These are phyloP conservation scores for Craterocephalus amniculus DNA, from an alignment of 2,797 vertebrate genomes.

Conservation along the genomic window DNA sequence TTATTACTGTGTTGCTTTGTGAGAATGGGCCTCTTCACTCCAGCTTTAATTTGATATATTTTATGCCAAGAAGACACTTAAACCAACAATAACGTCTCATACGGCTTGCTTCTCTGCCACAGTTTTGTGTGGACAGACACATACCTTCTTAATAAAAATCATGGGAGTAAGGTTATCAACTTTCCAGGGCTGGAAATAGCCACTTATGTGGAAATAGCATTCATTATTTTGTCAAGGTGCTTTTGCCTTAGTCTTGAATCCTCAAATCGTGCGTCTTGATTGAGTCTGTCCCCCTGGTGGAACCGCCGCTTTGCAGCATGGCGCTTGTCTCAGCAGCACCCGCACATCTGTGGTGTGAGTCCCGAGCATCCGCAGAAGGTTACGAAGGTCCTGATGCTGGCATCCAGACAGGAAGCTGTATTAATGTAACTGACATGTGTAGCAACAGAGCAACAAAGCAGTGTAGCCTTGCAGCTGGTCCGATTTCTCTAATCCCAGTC, in stretches of 20 bases:
- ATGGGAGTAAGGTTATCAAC: not conserved
- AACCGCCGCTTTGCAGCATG: conserved; percentile 29
- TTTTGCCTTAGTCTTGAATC: not conserved
- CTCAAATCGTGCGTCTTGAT: conserved; percentile 7
- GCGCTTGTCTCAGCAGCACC: conserved; percentile 38
- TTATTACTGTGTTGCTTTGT: not conserved
- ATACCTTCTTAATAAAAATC: conserved; percentile 6
- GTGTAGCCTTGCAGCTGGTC: conserved; percentile 61
- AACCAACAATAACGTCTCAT: not conserved
- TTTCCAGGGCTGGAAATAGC: conserved; percentile 1
- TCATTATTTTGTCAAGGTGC: not conserved
- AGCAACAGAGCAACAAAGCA: conserved; percentile 47
- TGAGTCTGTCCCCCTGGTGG: conserved; percentile 18
- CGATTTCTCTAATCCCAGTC: conserved; percentile 68
- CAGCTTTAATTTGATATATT: not conserved
- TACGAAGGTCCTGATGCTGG: conserved; percentile 41
- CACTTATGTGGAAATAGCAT: not conserved
- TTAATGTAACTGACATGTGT: conserved; percentile 76
- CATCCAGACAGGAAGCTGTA: conserved; percentile 46
- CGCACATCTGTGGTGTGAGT: conserved; percentile 20
- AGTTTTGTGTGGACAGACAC: not conserved
- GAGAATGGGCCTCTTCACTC: not conserved
- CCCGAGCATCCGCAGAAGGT: conserved; percentile 21
- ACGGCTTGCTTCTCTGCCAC: not conserved
- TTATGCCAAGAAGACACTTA: not conserved